Evolutionary conservation across 2,797 vertebrate species (phyloP), one percentile per base, ranked within the genome.

Genomic region (Tokudaia muenninki): DNA sequence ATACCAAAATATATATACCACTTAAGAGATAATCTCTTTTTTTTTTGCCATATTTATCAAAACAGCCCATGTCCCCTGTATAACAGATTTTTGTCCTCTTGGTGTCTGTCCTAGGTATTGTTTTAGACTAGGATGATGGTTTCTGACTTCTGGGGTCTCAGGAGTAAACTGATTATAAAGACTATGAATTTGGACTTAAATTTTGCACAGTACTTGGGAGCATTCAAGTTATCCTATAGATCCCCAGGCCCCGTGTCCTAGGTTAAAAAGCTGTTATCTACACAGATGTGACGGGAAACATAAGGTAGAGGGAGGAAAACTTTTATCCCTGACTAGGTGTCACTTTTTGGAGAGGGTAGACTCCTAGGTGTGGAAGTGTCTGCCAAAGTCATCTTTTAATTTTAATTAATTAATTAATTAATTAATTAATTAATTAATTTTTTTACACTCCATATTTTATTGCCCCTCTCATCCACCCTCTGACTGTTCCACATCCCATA

Each of bases 181-280:
- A 24, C 50, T 93, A 47, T 74, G 41, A 74, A 87, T 96, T 89
- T 74, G 81, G 13, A 83, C 17, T 89, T 91, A 87, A 50, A 79
- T 50, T 95, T 92, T 97, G 6, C 12, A 47, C 3, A 44, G 41
- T 89, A 90, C 78, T 50, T 87, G 31, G 52, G 26, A 5, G 3
- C 47, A 63, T 44, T 59, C 26, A 90, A 47, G 31, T 55, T 17
- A 19, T 50, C 47, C 16, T 72, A 0, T 21, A 70, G 16, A 75
- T 29, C 19, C 14, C 26, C 21, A 57, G 4, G 47, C 1, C 22
- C 2, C 44, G 14, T 24, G 34, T 90, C n/a, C 63, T 41, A 70
- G 52, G 78, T n/a, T 90, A 61, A 59, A 94, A 52, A 81, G 52
- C 52, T 41, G 44, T 90, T 80, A 37, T 78, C 63, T 41, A 81